Conservation (phyloP, 1,140 invertebrate species). For the Paralvinella palmiformis region DNA sequence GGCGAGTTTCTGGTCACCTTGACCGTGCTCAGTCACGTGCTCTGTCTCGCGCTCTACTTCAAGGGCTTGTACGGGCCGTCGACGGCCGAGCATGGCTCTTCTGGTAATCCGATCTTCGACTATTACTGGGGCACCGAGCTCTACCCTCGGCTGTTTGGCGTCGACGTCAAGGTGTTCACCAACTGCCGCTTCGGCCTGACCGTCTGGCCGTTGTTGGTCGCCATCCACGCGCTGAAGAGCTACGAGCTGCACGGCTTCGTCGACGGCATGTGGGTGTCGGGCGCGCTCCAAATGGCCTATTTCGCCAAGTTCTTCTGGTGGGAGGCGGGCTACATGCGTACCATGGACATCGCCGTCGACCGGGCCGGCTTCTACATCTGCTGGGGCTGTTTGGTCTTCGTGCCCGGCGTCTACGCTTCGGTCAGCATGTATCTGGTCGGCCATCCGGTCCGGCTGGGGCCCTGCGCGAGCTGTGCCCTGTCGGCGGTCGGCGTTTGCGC, state of each 20-base stretch:
- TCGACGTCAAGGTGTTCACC: slow-evolving; percentile 47
- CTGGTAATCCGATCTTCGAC: slow-evolving; percentile 52
- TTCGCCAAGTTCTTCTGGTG: slow-evolving; percentile 61
- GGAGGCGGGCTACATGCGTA: slow-evolving; percentile 60
- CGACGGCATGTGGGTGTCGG: slow-evolving; percentile 48
- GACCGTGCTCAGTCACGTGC: slow-evolving; percentile 52
- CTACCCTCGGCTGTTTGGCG: slow-evolving; percentile 53
- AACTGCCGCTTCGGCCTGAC: slow-evolving; percentile 57
- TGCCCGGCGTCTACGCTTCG: slow-evolving; percentile 56
- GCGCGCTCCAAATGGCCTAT: slow-evolving; percentile 53
- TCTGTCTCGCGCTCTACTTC: slow-evolving; percentile 52
- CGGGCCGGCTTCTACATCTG: slow-evolving; percentile 60
- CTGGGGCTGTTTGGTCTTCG: slow-evolving; percentile 52
- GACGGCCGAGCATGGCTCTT: slow-evolving; percentile 32
- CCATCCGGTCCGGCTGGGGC: slow-evolving; percentile 43
- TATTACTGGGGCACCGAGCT: slow-evolving; percentile 59
- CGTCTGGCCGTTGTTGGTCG: slow-evolving; percentile 55
- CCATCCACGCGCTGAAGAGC: slow-evolving; percentile 43
- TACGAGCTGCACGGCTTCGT: slow-evolving; percentile 47
- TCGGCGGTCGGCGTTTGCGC: slow-evolving; percentile 45
- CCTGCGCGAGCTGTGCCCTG: slow-evolving; percentile 33
- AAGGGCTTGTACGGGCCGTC: slow-evolving; percentile 46
- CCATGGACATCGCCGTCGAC: slow-evolving; percentile 61
- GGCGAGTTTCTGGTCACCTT: slow-evolving; percentile 52
- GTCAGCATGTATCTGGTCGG: slow-evolving; percentile 54